phyloP scores from a whole-genome alignment of 2,113 vertebrate species.

The Marmota flaviventris region DNA sequence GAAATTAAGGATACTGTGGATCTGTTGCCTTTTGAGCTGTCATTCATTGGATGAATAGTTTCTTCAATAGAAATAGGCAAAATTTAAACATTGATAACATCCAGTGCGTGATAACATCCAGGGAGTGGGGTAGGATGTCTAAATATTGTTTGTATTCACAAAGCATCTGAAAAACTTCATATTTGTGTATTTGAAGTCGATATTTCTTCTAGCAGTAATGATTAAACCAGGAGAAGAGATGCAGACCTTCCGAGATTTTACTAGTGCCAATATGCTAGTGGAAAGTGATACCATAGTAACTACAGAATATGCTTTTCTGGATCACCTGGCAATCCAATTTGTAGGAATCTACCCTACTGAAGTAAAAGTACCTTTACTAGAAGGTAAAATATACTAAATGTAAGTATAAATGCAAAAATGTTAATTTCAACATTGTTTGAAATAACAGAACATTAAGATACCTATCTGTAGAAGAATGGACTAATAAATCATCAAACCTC shows the following conservation, averaged over 20 bases:
- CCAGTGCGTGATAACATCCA: background rate
- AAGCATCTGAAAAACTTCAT: background rate
- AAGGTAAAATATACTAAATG: background rate
- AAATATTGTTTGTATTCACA: background rate
- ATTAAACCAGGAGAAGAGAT: background rate
- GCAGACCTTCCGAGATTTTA: background rate
- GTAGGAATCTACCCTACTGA: slow-evolving; percentile 23
- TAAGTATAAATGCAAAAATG: slow-evolving; percentile 5
- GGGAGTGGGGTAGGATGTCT: background rate
- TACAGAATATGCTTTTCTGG: background rate
- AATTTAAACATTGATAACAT: background rate
- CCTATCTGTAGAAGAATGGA: background rate
- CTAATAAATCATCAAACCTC: background rate
- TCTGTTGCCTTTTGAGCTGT: background rate
- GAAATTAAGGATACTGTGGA: background rate
- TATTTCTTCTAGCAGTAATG: background rate
- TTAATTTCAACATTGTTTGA: slow-evolving; percentile 10
- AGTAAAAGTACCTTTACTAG: background rate
- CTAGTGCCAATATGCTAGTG: background rate
- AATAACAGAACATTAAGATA: slow-evolving; percentile 16
- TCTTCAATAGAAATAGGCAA: background rate
- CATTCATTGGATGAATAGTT: background rate
- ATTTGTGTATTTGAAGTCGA: background rate
- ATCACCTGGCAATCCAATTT: background rate
- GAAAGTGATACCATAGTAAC: background rate